Evolutionary conservation across 2,113 vertebrate species (phyloP).

Genomic region (Lamprologus lemairii): DNA sequence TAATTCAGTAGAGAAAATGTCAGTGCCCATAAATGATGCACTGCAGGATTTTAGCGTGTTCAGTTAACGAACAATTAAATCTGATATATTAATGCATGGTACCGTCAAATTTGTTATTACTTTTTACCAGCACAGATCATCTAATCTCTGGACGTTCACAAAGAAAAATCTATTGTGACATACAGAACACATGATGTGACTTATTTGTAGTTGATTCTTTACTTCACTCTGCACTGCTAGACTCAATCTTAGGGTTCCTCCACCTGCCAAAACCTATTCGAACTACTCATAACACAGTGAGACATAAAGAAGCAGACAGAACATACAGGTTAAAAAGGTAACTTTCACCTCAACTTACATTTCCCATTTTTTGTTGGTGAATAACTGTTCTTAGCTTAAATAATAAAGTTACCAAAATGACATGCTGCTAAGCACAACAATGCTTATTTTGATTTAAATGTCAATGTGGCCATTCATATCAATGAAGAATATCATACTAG

Average conservation of each 20-base stretch:
- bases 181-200: not conserved
- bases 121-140: not conserved
- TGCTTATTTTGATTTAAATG: not conserved
- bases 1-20: not conserved
- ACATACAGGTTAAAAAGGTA: not conserved
- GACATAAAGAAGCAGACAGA: not conserved
- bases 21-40: not conserved
- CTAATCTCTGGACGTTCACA: not conserved
- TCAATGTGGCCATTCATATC: not conserved
- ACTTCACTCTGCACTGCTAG: accelerated
- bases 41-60: not conserved
- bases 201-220: not conserved
- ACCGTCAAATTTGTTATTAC: not conserved
- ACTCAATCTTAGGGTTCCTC: not conserved
- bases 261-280: not conserved
- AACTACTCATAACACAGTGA: not conserved
- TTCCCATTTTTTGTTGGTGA: not conserved
- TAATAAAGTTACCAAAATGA: not conserved
- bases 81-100: not conserved
- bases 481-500: not conserved
- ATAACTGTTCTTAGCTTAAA: not conserved
- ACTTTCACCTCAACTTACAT: not conserved
- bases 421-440: not conserved
- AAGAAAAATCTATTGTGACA: not conserved
- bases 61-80: not conserved